phyloP scores from a whole-genome alignment of 2,113 vertebrate genomes.

The Ochotona princeps region DNA sequence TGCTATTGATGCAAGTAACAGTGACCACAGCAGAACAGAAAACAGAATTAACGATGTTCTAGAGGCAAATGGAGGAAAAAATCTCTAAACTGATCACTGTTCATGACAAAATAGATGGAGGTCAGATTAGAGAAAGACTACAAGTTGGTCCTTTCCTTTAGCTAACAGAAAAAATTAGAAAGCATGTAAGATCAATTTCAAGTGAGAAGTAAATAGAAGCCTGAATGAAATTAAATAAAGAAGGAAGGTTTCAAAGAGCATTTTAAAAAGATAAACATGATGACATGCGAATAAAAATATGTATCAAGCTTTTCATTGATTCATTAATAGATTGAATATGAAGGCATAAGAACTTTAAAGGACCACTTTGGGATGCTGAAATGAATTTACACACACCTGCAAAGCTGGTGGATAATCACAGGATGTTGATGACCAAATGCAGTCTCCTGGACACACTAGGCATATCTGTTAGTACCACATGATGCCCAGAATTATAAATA shows the following conservation, averaged over 20 bases:
- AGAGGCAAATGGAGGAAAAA: not conserved
- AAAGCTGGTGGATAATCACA: not conserved
- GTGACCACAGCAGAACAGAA: not conserved
- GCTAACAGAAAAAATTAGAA: not conserved
- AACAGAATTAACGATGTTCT: not conserved
- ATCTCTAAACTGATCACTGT: not conserved
- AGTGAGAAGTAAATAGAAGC: not conserved
- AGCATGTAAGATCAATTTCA: not conserved
- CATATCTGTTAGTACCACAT: not conserved
- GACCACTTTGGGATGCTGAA: not conserved
- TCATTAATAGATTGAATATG: not conserved
- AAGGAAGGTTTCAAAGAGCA: not conserved
- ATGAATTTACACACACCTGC: not conserved
- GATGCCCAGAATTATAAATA: not conserved
- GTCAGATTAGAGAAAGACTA: not conserved
- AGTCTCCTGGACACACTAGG: not conserved
- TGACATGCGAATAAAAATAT: not conserved
- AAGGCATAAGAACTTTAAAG: not conserved
- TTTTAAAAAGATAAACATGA: constrained; percentile 5
- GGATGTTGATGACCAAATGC: not conserved
- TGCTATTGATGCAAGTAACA: not conserved
- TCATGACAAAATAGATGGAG: not conserved
- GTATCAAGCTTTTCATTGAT: constrained; percentile 7
- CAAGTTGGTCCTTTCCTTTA: not conserved
- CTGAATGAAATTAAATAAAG: not conserved